Evolutionary conservation across 2,113 vertebrate genomes (phyloP), one percentile per base, ranked within the genome.

Genomic region (Amblyopsis rosae): DNA sequence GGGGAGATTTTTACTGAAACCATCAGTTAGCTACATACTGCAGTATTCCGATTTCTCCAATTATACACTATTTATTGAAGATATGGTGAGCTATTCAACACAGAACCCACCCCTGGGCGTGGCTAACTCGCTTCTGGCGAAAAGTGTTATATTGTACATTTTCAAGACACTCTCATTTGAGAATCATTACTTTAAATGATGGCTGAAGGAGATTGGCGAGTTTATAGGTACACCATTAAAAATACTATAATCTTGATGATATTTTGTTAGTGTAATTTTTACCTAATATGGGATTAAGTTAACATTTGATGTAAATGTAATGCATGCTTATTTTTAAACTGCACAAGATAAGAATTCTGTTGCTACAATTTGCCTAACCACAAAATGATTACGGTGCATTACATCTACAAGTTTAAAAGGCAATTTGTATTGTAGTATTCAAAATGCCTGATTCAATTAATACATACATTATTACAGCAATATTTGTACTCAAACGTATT

Each of bases 271-370:
- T 17, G 55, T 41, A 12, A 4, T 45, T 60, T 60, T 51, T 5
- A 32, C 47, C 62, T 59, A 12, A 13, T 45, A 26, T 51, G 19
- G n/a, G 48, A 16, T 32, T 32, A 26, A 15, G 19, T 17, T 13
- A 6, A 3, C 41, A 13, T n/a, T 49, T 17, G 33, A 12, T 47
- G 3, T 3, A 53, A 19, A 16, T 55, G 4, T 26, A 8, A 54
- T 61, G 62, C 71, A 47, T 12, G 82, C 76, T 89, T 91, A 91
- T 88, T 87, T 89, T 88, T 90, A 88, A 86, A 77, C 75, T 83
- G 70, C 77, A 70, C 59, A 59, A 72, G 82, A 90, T 89, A 88
- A 89, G 75, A 84, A 81, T 26, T 3, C 1, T 26, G 26, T 26
- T 26, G 26, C 26, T 26, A 26, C 2, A 26, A 26, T 26, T 26